A percentile compares a stretch with the other conserved stretches of the same genome.
Conservation (phyloP, 2,797 vertebrate genomes). For the Hylomyscus alleni region DNA sequence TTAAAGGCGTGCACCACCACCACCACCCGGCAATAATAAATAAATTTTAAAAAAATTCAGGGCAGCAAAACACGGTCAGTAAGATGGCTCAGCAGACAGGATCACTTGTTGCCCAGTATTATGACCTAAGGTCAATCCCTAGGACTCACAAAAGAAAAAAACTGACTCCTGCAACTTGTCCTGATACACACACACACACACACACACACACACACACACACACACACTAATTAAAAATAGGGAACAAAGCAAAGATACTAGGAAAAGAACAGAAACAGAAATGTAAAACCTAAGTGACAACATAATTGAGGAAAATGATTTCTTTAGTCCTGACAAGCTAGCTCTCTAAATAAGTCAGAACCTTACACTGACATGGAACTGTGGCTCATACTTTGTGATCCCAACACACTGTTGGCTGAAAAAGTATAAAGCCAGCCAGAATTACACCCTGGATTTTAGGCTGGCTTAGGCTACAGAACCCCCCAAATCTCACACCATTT, state of each 20-base stretch:
- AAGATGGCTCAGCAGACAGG: not conserved
- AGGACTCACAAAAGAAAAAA: not conserved
- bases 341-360: constrained; percentile 11
- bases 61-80: not conserved
- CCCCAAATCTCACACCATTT: not conserved
- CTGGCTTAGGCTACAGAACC: not conserved
- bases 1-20: too few relatives aligned
- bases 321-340: not conserved
- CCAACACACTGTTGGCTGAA: not conserved
- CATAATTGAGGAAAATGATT: constrained; percentile 13
- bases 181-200: not conserved
- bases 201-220: not conserved
- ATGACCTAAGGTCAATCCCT: not conserved
- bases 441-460: not conserved
- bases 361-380: not conserved
- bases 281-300: not conserved
- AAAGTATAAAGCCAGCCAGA: not conserved
- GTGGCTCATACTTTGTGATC: too few relatives aligned
- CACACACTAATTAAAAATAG: not conserved
- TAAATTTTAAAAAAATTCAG: not conserved
- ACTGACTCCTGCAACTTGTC: not conserved
- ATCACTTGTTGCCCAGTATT: not conserved
- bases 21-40: too few relatives aligned
- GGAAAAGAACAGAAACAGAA: constrained; percentile 58
- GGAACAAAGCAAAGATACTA: constrained; percentile 51